Base-by-base conservation (phyloP, 2,113 vertebrate genomes). In the Lichenostomus cassidix region DNA sequence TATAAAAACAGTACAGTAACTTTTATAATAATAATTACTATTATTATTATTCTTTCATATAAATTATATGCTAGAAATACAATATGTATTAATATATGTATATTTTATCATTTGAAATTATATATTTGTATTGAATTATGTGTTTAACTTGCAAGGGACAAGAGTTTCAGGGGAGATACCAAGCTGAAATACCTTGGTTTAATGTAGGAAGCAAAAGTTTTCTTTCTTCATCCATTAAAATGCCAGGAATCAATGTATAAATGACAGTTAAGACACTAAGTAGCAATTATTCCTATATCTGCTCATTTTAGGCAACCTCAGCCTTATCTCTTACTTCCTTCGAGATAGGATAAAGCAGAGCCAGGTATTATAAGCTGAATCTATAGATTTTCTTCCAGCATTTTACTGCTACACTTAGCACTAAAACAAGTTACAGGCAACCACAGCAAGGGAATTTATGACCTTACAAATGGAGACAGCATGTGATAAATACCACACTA, bases 231-330 rank as follows among this genome's bases (percentile, higher is more conserved):
- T 90, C 83, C 92, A 93, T 96, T 96, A 94, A 95, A 95, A 77
- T 81, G 82, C 60, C 83, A 92, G 20, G 68, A 94, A 92, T 93
- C 93, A 91, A 92, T 68, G 20, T 39, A 88, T 64, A 88, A 95
- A 93, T 95, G 85, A 91, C 93, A 96, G 90, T 90, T 90, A 86
- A 86, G 88, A 95, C 87, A 86, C 82, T 97, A 96, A 95, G 93
- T 93, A 96, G 93, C 92, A 86, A 93, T 95, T 95, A 95, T 91
- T 91, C 59, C 78, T 41, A 7, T 84, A 94, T 87, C 89, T 96
- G 56, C 64, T 92, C 89, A 50, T 89, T 95, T 92, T 79, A 91
- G 65, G 42, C 73, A 92, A 84, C 90, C 70, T 89, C 77, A 87
- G 41, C 18, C 70, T 96, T 97, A 94, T 89, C 85, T 94, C 59